A percentile compares a stretch with the other conserved stretches of the same genome.
Evolutionary conservation across 2,888 invertebrate genomes (phyloP).

Genomic region (Rhorus exstirpatorius): DNA sequence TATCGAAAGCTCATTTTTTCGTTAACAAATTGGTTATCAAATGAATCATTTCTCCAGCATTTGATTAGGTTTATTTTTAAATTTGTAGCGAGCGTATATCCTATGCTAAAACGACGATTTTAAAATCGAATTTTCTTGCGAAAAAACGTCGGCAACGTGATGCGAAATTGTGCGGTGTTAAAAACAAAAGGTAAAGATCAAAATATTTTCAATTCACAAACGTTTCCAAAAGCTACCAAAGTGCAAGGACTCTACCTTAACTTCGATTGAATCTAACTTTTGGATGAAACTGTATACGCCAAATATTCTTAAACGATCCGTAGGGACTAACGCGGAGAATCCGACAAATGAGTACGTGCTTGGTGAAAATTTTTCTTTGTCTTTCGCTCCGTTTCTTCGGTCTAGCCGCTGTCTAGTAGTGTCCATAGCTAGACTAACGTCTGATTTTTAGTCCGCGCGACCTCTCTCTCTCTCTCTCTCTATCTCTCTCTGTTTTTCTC

Average conservation of each 20-base stretch:
- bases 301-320: slow-evolving; percentile 48
- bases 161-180: no score
- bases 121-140: no score
- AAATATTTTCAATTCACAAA: neutral
- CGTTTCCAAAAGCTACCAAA: no score
- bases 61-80: no score
- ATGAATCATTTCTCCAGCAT: no score
- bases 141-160: no score
- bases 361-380: slow-evolving; percentile 62
- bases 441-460: slow-evolving; percentile 37
- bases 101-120: no score
- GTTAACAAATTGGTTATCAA: no score
- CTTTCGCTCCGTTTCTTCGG: slow-evolving; percentile 39
- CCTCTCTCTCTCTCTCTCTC: slow-evolving; percentile 22
- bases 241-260: no score
- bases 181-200: no score
- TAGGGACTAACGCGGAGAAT: slow-evolving; percentile 42
- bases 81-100: no score
- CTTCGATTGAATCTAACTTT: neutral
- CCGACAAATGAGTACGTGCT: slow-evolving; percentile 19
- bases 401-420: slow-evolving; percentile 64
- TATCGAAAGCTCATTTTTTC: no score
- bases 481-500: slow-evolving; percentile 36
- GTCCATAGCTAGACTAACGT: slow-evolving; percentile 28
- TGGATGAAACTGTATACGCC: neutral